Percentiles rank a stretch among this genome's conserved stretches.
Conservation (phyloP, 2,888 invertebrate species). For the Eristalinus sepulchralis region DNA sequence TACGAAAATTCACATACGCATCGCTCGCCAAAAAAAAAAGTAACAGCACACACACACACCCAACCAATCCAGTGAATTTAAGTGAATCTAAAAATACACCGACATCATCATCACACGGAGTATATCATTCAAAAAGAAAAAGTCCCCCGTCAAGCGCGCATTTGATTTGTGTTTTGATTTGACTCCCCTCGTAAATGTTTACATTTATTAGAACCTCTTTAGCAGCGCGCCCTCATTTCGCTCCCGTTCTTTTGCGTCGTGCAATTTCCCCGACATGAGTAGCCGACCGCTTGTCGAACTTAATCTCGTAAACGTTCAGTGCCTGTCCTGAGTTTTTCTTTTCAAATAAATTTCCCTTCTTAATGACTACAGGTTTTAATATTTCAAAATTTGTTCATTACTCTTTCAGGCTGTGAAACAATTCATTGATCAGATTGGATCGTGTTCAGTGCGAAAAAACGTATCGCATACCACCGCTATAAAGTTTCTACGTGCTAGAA, state of each 20-base stretch:
- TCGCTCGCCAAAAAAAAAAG: neutral
- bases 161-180: slow-evolving; percentile 40
- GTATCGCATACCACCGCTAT: slow-evolving; percentile 91
- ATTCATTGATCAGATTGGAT: slow-evolving; percentile 80
- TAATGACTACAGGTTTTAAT: neutral
- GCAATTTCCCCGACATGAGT: neutral
- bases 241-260: neutral
- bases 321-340: slow-evolving; percentile 19
- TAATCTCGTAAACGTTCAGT: slow-evolving; percentile 3
- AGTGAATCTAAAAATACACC: slow-evolving; percentile 14
- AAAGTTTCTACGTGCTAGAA: slow-evolving; percentile 95
- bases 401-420: slow-evolving; percentile 80
- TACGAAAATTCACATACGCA: slow-evolving; percentile 26
- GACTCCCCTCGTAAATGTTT: slow-evolving; percentile 19
- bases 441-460: slow-evolving; percentile 75
- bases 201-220: slow-evolving; percentile 22
- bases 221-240: neutral
- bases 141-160: slow-evolving; percentile 21
- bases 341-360: neutral
- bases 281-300: neutral
- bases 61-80: neutral
- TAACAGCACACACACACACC: no score
- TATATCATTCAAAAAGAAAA: slow-evolving; percentile 17
- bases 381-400: neutral
- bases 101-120: neutral